Percentiles rank a stretch among this genome's conserved stretches.
These are phyloP conservation scores for Leptinotarsa undecemlineata DNA, from an alignment of 1,140 invertebrate genomes.

Conservation along the genomic window DNA sequence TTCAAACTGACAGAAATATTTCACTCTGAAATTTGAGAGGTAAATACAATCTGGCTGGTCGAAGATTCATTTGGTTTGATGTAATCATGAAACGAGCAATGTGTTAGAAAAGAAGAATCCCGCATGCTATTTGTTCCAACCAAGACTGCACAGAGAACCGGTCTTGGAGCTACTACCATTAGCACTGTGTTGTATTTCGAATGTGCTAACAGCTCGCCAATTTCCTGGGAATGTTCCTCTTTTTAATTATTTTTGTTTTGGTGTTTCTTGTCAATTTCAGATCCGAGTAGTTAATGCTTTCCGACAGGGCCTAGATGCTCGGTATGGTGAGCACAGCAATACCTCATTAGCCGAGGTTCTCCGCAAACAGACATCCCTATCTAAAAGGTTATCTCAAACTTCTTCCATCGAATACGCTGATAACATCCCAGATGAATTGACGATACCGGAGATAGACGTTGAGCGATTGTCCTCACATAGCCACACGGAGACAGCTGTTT, in stretches of 20 bases:
- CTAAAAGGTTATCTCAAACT: slow-evolving; percentile 86
- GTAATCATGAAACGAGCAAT: neutral
- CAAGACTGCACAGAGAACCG: slow-evolving; percentile 37
- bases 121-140: slow-evolving; percentile 22
- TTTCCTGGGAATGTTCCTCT: slow-evolving; percentile 52
- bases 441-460: slow-evolving; percentile 86
- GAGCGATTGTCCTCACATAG: slow-evolving; percentile 88
- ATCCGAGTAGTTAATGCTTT: slow-evolving; percentile 99
- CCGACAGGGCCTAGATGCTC: slow-evolving; percentile 95
- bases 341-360: slow-evolving; percentile 86
- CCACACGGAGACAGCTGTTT: slow-evolving; percentile 91
- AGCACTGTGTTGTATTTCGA: slow-evolving; percentile 53
- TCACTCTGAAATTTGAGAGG: too few species aligned
- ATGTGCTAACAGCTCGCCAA: slow-evolving; percentile 53
- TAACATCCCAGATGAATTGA: slow-evolving; percentile 83
- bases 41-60: neutral
- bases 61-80: slow-evolving; percentile 20
- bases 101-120: neutral
- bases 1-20: too few species aligned
- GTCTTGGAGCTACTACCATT: slow-evolving; percentile 43
- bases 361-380: slow-evolving; percentile 87
- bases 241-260: slow-evolving; percentile 57
- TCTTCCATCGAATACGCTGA: slow-evolving; percentile 91
- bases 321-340: slow-evolving; percentile 88
- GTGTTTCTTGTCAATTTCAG: slow-evolving; percentile 68